Evolutionary conservation across 2,888 invertebrate species (phyloP).

Genomic region (Leptothorax acervorum): DNA sequence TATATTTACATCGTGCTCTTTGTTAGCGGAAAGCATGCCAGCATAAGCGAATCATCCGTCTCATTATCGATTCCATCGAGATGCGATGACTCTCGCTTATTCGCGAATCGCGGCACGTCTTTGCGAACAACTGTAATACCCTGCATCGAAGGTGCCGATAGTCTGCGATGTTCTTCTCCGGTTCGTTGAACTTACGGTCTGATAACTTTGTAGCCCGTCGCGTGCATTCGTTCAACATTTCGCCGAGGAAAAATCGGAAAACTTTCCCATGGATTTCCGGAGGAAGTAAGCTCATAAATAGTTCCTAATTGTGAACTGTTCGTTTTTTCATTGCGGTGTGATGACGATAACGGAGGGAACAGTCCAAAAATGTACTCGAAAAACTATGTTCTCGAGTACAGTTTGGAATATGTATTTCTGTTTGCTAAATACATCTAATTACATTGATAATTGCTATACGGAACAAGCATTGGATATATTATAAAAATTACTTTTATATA

Average conservation of each 20-base stretch:
- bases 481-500: too few relatives aligned
- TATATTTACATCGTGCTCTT: slow-evolving; percentile 51
- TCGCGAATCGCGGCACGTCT: slow-evolving; percentile 56
- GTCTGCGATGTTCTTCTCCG: slow-evolving; percentile 63
- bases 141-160: slow-evolving; percentile 49
- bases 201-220: slow-evolving; percentile 73
- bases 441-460: too few relatives aligned
- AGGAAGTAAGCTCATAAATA: background rate
- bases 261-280: slow-evolving; percentile 29
- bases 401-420: background rate
- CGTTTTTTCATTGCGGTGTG: background rate
- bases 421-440: background rate
- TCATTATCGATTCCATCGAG: slow-evolving; percentile 10
- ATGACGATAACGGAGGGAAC: background rate
- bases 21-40: background rate
- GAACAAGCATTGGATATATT: too few relatives aligned
- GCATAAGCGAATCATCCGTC: background rate
- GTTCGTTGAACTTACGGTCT: slow-evolving; percentile 80
- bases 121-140: slow-evolving; percentile 58
- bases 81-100: slow-evolving; percentile 64
- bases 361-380: background rate
- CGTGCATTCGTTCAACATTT: slow-evolving; percentile 26
- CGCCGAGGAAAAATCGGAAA: slow-evolving; percentile 31
- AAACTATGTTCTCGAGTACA: background rate
- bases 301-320: background rate